A percentile compares a stretch with the other conserved stretches of the same genome.
These are phyloP conservation scores for Periphyllus acericola DNA, from an alignment of 2,888 invertebrate genomes.

Conservation along the genomic window DNA sequence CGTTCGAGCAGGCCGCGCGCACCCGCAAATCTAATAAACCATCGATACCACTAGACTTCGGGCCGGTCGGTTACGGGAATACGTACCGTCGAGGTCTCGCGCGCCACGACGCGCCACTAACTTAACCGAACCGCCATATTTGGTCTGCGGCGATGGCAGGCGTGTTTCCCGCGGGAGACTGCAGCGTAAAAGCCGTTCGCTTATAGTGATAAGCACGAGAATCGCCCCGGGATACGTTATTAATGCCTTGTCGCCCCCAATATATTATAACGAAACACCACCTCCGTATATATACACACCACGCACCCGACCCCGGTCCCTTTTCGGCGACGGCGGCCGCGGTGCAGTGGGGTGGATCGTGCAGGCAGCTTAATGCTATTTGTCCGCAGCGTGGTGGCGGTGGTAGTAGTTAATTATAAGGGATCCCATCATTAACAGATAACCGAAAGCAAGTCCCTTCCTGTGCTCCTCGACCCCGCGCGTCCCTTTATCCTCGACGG, in stretches of 20 bases:
- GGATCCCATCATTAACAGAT: conserved; percentile 61
- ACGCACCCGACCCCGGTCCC: conserved; percentile 5
- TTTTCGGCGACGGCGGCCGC: background rate
- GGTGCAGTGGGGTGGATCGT: background rate
- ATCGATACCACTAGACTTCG: no score
- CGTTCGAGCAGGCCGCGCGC: no score
- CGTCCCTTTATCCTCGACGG: background rate
- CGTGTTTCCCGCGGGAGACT: conserved; percentile 6
- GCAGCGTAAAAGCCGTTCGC: background rate
- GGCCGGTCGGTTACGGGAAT: no score
- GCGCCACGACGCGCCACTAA: no score
- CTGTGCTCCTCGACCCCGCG: background rate
- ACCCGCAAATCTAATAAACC: no score
- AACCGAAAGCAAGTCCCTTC: conserved; percentile 58
- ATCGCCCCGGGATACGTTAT: conserved; percentile 39
- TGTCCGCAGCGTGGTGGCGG: conserved; percentile 27
- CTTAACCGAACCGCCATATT: no score
- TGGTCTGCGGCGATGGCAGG: background rate
- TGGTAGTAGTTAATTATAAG: conserved; percentile 55
- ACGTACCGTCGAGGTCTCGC: no score
- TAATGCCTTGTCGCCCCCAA: conserved; percentile 54
- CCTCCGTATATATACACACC: no score
- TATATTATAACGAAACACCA: conserved; percentile 44
- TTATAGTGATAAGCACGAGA: conserved; percentile 38
- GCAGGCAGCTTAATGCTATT: conserved; percentile 51